Evolutionary conservation across 30 jellyfish, hydroid and myxozoan genomes (phyloP).

Genomic region (Pelagia noctiluca): DNA sequence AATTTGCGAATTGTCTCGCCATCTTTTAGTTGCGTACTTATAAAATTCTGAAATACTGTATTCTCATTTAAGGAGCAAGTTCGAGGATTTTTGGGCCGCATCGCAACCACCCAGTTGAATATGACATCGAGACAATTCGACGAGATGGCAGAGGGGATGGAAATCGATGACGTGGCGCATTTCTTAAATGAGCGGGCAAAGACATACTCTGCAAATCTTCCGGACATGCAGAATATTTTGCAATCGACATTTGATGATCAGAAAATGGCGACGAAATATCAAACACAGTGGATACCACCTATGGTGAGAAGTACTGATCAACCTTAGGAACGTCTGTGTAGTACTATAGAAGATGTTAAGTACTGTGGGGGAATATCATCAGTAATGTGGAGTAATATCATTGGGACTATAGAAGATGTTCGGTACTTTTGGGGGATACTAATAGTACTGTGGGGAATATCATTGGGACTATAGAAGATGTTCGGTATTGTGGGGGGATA

Average conservation of each 20-base stretch:
- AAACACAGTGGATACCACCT: constrained; percentile 55
- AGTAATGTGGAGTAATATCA: too few relatives aligned
- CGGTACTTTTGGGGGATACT: too few relatives aligned
- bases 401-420: too few relatives aligned
- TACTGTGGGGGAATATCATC: too few relatives aligned
- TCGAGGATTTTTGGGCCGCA: constrained; percentile 20
- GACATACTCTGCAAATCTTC: not conserved
- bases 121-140: constrained; percentile 25
- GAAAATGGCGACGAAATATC: constrained; percentile 20
- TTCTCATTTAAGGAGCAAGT: constrained; percentile 26
- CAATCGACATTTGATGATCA: constrained; percentile 48
- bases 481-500: too few relatives aligned
- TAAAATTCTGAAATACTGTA: not conserved
- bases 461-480: too few relatives aligned
- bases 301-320: too few relatives aligned
- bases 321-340: too few relatives aligned
- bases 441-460: too few relatives aligned
- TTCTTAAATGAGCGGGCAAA: constrained; percentile 32
- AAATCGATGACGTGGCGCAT: constrained; percentile 30
- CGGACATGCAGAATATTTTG: constrained; percentile 19
- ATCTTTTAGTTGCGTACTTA: too few relatives aligned
- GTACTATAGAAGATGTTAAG: too few relatives aligned
- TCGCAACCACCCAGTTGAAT: constrained; percentile 47
- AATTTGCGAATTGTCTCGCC: too few relatives aligned
- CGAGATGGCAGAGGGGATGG: not conserved